Conservation (phyloP, 2,888 invertebrate species). For the Netelia virgata region DNA sequence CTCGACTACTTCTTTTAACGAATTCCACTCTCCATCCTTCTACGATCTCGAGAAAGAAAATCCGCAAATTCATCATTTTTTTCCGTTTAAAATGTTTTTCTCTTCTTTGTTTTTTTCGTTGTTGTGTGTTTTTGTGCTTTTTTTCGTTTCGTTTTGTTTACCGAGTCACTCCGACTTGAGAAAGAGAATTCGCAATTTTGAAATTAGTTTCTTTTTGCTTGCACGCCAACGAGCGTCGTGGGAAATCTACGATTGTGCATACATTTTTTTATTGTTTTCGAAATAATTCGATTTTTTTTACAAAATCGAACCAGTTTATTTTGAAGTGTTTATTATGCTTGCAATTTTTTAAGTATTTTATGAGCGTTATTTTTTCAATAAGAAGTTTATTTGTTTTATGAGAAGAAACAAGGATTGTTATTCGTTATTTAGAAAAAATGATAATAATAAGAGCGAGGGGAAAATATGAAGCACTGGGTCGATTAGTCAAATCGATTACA, state of each 20-base stretch:
- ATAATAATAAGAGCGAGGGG: neutral
- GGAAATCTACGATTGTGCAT: too few species aligned
- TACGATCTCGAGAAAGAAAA: slow-evolving; percentile 42
- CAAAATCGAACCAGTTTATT: too few species aligned
- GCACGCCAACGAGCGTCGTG: too few species aligned
- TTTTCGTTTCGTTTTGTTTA: slow-evolving; percentile 4
- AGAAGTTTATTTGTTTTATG: too few species aligned
- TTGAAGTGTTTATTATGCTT: too few species aligned
- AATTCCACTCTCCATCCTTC: slow-evolving; percentile 48
- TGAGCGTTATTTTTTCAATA: too few species aligned
- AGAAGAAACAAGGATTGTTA: too few species aligned
- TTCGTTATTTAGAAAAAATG: too few species aligned
- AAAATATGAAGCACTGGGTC: slow-evolving; percentile 11
- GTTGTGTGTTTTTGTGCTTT: neutral
- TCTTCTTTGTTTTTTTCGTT: neutral
- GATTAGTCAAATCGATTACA: slow-evolving; percentile 20
- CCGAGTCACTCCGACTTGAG: neutral
- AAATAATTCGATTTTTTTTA: too few species aligned
- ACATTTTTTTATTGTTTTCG: too few species aligned
- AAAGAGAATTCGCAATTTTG: neutral
- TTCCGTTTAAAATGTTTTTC: slow-evolving; percentile 1
- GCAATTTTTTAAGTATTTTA: too few species aligned
- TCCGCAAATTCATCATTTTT: slow-evolving; percentile 52
- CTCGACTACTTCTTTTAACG: slow-evolving; percentile 58
- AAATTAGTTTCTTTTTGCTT: neutral